Conservation (phyloP, 2,113 vertebrate species). For the Grammomys dolichurus region DNA sequence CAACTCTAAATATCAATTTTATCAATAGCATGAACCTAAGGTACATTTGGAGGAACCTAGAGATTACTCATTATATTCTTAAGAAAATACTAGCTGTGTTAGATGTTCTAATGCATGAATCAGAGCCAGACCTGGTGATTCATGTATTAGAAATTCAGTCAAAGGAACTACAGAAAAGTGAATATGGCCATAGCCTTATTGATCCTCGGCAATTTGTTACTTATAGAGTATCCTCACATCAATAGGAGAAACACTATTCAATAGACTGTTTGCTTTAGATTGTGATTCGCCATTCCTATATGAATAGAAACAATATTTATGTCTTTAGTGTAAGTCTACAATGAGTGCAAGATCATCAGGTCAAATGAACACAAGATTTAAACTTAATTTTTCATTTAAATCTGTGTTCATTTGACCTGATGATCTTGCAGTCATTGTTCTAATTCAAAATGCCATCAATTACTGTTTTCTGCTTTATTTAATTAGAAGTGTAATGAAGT, state of each 20-base stretch:
- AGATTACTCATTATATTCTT: not conserved
- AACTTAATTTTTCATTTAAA: not conserved
- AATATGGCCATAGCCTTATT: not conserved
- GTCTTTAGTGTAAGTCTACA: not conserved
- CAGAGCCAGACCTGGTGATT: not conserved
- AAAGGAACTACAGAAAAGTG: not conserved
- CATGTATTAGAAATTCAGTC: not conserved
- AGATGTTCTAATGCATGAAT: not conserved
- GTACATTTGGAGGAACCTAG: not conserved
- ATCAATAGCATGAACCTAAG: not conserved
- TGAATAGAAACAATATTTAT: not conserved
- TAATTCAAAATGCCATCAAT: not conserved
- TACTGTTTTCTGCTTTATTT: not conserved
- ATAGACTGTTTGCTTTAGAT: constrained; percentile 6
- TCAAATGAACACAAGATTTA: constrained; percentile 5
- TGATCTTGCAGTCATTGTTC: no score
- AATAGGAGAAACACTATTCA: constrained; percentile 10
- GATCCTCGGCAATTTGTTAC: not conserved
- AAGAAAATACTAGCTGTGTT: not conserved
- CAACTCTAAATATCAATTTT: not conserved
- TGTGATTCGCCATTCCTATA: not conserved
- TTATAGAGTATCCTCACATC: not conserved
- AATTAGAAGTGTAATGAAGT: not conserved
- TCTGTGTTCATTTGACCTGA: no score
- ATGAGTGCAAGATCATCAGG: not conserved